Evolutionary conservation across 1,140 invertebrate species (phyloP).

Genomic region (Ridgeia piscesae): DNA sequence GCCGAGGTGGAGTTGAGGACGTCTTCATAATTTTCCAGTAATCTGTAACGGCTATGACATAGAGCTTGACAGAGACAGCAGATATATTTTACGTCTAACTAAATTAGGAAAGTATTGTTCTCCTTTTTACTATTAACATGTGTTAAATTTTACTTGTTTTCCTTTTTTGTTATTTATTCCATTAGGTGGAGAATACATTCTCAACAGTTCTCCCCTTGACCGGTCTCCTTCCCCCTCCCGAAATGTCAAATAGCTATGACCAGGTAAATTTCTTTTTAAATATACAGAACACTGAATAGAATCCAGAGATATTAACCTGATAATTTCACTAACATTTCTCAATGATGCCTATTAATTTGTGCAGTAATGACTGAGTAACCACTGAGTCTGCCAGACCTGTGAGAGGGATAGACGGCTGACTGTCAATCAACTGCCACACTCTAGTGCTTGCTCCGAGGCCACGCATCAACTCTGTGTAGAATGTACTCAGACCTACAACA

Average conservation of each 20-base stretch:
- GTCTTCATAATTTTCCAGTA: not conserved
- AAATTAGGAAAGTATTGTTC: too few relatives aligned
- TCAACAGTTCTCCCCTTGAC: too few relatives aligned
- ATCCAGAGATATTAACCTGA: not conserved
- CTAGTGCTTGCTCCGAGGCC: constrained; percentile 86
- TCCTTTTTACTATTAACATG: too few relatives aligned
- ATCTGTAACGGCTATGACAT: not conserved
- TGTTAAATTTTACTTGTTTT: too few relatives aligned
- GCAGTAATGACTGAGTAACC: too few relatives aligned
- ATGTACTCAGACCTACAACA: constrained; percentile 70
- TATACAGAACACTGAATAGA: not conserved
- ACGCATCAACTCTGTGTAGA: constrained; percentile 91
- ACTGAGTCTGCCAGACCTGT: constrained; percentile 37
- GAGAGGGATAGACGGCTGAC: constrained; percentile 70
- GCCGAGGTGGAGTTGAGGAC: too few relatives aligned
- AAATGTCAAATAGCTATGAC: not conserved
- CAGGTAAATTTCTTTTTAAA: not conserved
- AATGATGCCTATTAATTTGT: too few relatives aligned
- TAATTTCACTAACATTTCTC: not conserved
- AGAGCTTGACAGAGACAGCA: not conserved
- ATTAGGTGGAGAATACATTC: too few relatives aligned
- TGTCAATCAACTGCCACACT: constrained; percentile 87
- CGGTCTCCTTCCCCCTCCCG: too few relatives aligned
- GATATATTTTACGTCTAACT: not conserved
- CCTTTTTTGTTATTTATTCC: too few relatives aligned